Percentiles rank a stretch among this genome's conserved stretches.
Conservation (phyloP, 1,140 invertebrate species). For the Homarus americanus region DNA sequence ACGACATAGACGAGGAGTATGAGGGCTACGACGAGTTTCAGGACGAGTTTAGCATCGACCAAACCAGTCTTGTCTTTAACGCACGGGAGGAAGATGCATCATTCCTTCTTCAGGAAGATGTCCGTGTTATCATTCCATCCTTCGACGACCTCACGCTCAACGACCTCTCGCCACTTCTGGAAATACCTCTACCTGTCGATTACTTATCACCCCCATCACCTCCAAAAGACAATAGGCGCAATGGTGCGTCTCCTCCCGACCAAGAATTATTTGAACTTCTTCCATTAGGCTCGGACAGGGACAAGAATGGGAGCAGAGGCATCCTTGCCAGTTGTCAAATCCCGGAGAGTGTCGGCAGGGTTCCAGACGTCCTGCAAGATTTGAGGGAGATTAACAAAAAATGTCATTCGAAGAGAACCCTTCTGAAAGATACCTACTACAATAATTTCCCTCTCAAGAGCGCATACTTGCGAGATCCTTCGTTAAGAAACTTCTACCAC, state of each 20-base stretch:
- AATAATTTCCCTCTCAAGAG: neutral
- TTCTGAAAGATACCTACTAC: neutral
- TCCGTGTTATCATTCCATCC: constrained; percentile 7
- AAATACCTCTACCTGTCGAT: neutral
- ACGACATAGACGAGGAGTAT: neutral
- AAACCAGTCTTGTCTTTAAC: neutral
- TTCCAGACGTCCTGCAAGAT: constrained; percentile 17
- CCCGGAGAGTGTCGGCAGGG: constrained; percentile 10
- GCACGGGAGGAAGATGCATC: neutral
- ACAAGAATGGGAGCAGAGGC: neutral
- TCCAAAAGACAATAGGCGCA: neutral
- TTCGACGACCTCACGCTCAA: constrained; percentile 2
- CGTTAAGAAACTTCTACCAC: neutral
- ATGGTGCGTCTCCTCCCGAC: neutral
- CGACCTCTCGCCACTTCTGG: neutral
- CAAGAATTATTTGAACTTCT: neutral
- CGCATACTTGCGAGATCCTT: neutral
- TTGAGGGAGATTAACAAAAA: neutral
- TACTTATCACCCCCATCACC: neutral
- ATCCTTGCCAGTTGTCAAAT: constrained; percentile 37
- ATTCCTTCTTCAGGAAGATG: neutral
- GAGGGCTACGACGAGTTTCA: neutral
- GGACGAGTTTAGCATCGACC: neutral
- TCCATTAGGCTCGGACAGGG: neutral
- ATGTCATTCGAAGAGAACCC: neutral